A percentile compares a stretch with the other conserved stretches of the same genome.
phyloP scores from a whole-genome alignment of 2,113 vertebrate genomes.

The Ictalurus furcatus region DNA sequence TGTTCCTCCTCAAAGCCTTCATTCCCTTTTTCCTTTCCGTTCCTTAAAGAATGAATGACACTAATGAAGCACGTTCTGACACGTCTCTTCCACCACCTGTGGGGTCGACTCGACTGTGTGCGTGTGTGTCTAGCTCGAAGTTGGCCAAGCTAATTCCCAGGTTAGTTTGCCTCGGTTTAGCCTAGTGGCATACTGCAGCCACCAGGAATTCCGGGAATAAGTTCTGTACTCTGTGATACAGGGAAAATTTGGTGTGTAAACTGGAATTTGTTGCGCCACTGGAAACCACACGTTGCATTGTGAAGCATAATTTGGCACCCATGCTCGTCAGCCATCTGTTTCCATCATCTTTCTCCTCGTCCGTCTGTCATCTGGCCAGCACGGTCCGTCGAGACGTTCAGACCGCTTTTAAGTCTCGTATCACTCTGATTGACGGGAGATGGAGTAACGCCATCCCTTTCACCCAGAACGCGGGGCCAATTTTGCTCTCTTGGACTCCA shows the following conservation, averaged over 20 bases:
- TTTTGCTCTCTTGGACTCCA: neutral
- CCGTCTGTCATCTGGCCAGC: neutral
- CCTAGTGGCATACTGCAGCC: neutral
- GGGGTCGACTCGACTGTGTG: neutral
- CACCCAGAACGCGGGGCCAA: neutral
- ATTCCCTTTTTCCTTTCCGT: neutral
- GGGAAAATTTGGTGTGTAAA: neutral
- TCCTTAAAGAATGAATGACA: constrained; percentile 28
- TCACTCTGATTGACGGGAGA: neutral
- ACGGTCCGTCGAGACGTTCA: neutral
- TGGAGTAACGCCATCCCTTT: neutral
- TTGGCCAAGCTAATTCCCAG: neutral
- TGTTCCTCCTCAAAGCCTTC: neutral
- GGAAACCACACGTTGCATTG: neutral
- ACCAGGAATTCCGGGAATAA: neutral
- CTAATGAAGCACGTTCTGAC: constrained; percentile 38
- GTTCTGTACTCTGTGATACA: neutral
- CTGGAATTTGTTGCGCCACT: no score
- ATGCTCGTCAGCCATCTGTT: neutral
- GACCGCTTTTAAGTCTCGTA: neutral
- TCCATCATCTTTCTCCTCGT: neutral
- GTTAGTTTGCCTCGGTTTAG: neutral
- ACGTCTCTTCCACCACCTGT: constrained; percentile 16
- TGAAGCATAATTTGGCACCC: neutral
- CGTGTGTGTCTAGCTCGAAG: neutral